These are phyloP conservation scores for Arvicanthis niloticus DNA, from an alignment of 2,113 vertebrate genomes.

Conservation along the genomic window DNA sequence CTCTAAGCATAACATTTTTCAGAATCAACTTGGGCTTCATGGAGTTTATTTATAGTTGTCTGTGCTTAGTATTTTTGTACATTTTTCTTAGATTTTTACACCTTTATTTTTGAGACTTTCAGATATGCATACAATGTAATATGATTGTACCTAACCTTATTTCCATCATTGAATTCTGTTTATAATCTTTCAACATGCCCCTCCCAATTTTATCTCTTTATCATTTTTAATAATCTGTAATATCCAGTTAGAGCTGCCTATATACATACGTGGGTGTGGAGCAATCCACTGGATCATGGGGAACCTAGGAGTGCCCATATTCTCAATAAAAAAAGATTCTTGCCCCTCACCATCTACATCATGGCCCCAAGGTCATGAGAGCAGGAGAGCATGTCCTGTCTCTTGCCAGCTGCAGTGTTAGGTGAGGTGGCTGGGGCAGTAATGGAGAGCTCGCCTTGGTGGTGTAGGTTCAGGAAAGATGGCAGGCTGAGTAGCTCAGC, in stretches of 20 bases:
- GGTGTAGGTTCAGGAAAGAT: neutral
- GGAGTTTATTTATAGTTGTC: neutral
- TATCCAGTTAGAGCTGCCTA: neutral
- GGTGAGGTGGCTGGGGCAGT: neutral
- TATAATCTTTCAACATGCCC: neutral
- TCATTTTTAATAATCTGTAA: neutral
- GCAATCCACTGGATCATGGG: neutral
- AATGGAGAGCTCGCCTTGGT: neutral
- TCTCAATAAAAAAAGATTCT: neutral
- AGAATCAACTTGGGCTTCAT: conserved; percentile 11
- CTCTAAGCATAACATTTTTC: neutral
- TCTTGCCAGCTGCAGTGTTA: neutral
- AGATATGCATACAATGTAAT: neutral
- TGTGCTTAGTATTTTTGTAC: neutral
- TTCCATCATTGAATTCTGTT: neutral
- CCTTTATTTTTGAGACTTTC: neutral
- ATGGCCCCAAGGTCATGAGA: neutral
- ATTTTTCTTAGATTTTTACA: neutral
- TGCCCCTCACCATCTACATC: neutral
- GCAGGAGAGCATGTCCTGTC: neutral
- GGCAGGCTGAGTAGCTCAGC: neutral
- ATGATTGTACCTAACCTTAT: neutral
- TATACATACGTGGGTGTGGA: neutral
- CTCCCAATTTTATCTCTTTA: neutral
- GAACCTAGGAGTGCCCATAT: neutral